Evolutionary conservation across 2,888 invertebrate species (phyloP), one percentile per base, ranked within the genome.

Genomic region (Ptycholaimellus sp.): DNA sequence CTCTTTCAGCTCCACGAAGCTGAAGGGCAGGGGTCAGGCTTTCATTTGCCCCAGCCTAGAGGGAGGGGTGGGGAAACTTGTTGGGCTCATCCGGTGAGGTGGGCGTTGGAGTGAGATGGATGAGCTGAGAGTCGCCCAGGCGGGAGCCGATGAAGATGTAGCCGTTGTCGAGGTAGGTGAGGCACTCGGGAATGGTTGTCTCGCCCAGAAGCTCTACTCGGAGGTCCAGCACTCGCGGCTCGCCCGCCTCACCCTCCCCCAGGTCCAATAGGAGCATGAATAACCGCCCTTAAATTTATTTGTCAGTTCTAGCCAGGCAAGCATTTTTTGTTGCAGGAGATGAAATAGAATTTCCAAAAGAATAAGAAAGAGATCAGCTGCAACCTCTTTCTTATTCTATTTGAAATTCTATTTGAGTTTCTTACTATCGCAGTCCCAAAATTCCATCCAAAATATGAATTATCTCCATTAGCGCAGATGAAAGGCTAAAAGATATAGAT

Each of bases 131-230:
- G 61, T 96, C 96, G 0, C 96, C 96, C 36, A 93, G 69, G 13
- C 87, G 71, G 1, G 90, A 90, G 0, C 93, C 96, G 48, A 96
- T 56, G 47, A 62, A 96, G 20, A 96, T 74, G 7, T 96, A 90
- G 9, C 90, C 87, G 61, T 96, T 96, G 63, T 96, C 96, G 43
- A 96, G 65, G 61, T 96, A 96, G 1, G 87, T 87, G 57, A 96
- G 76, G 56, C 87, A 85, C 59, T 93, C 90, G 0, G 96, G 87
- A 42, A 87, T 83, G 3, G 65, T 61, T 2, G 63, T 65, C 58
- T 65, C 47, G 5, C 60, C 47, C 44, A 60, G 46, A 29, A 43
- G 39, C 35, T 57, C 53, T 6, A 53, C 36, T 47, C 50, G 22
- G 17, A 90, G 69, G 57, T 87, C 83, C 58, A 76, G 80, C 3